Evolutionary conservation across 2,113 vertebrate species (phyloP).

Genomic region (Barbus barbus): DNA sequence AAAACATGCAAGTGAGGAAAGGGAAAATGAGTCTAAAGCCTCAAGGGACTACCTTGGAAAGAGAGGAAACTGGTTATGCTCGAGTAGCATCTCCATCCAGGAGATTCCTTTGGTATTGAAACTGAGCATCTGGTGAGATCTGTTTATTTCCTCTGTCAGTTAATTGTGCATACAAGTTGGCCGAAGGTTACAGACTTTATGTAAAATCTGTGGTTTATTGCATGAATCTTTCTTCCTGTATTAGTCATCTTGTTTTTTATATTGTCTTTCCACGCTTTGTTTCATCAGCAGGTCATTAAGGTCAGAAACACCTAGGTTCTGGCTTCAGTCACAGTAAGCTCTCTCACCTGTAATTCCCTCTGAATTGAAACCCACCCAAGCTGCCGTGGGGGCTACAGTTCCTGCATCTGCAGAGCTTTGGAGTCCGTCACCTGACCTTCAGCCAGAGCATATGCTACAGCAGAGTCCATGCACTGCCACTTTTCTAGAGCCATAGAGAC

Average conservation of each 20-base stretch:
- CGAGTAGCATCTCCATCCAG: not conserved
- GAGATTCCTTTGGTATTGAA: not conserved
- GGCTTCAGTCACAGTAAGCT: conserved; percentile 36
- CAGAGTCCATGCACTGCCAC: conserved; percentile 52
- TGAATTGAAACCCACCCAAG: conserved; percentile 50
- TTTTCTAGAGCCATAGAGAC: conserved; percentile 44
- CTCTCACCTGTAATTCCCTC: conserved; percentile 36
- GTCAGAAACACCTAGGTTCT: conserved; percentile 41
- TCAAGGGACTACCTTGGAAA: conserved; percentile 28
- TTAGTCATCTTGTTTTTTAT: not conserved
- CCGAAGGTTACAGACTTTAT: not conserved
- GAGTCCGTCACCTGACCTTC: conserved; percentile 70
- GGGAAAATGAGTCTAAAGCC: conserved; percentile 41
- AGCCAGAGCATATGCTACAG: conserved; percentile 73
- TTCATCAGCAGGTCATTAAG: conserved; percentile 36
- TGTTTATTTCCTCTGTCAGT: not conserved
- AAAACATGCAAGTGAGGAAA: conserved; percentile 42
- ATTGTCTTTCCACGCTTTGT: conserved; percentile 1
- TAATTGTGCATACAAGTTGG: not conserved
- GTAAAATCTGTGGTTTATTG: not conserved
- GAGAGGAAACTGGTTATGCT: conserved; percentile 27
- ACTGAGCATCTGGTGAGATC: conserved; percentile 18
- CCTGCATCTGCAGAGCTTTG: conserved; percentile 45
- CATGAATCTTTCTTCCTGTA: not conserved
- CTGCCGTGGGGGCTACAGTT: conserved; percentile 18